Evolutionary conservation across 2,797 vertebrate genomes (phyloP).

Genomic region (Hylomyscus alleni): DNA sequence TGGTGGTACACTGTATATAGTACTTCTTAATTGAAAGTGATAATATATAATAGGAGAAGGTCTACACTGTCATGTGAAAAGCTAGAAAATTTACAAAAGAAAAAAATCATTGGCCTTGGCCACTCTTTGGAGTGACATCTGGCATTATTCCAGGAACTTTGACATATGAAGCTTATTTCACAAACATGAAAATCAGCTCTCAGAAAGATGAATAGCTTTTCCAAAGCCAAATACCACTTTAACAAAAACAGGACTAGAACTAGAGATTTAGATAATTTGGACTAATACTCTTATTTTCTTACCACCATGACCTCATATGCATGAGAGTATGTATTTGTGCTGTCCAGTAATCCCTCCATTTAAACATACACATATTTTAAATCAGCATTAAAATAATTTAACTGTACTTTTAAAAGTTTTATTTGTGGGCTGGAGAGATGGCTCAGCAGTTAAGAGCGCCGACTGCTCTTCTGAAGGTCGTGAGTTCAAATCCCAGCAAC

Average conservation of each 20-base stretch:
- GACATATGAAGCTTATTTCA: conserved; percentile 8
- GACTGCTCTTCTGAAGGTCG: too few relatives aligned
- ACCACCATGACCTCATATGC: not conserved
- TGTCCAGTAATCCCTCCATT: not conserved
- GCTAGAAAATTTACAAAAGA: not conserved
- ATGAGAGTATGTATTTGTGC: not conserved
- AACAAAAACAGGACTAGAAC: not conserved
- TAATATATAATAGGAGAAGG: not conserved
- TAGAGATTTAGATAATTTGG: conserved; percentile 27
- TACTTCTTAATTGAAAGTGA: not conserved
- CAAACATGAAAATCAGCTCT: conserved; percentile 15
- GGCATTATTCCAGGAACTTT: too few relatives aligned
- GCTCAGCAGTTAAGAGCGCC: too few relatives aligned
- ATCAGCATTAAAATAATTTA: conserved; percentile 59
- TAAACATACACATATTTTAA: conserved; percentile 55
- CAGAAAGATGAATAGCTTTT: conserved; percentile 50
- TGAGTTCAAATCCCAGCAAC: too few relatives aligned
- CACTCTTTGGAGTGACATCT: too few relatives aligned
- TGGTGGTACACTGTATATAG: not conserved
- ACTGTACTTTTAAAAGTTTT: conserved; percentile 11
- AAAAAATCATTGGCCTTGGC: not conserved
- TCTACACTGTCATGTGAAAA: not conserved
- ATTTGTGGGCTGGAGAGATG: too few relatives aligned
- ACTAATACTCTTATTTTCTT: not conserved
- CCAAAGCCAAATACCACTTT: conserved; percentile 13